Evolutionary conservation across 2,888 invertebrate species (phyloP), one percentile per base, ranked within the genome.

Genomic region (Pachymerium ferrugineum): DNA sequence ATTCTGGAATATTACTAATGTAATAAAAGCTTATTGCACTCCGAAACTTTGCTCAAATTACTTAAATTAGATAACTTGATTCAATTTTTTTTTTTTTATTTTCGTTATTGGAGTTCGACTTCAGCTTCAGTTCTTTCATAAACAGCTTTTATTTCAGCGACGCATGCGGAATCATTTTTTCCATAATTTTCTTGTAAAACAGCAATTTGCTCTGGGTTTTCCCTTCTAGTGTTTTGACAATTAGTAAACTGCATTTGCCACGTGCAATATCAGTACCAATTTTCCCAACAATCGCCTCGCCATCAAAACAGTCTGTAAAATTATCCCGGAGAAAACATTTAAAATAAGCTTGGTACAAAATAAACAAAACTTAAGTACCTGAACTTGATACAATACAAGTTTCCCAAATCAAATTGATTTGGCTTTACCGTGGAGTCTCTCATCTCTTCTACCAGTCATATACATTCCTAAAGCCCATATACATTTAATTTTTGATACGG

Each of bases 211-310:
- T 87, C 84, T 0, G 88, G 85, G 68, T 87, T 87, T 0, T 90
- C 91, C 73, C 86, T 82, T 94, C 91, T 76, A 96, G 84, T 10
- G 96, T 96, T 0, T 92, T 90, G 0, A 96, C 93, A 0, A 93
- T 89, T 33, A 97, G 84, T 98, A 98, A 99, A 0, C 94, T 89
- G 83, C 97, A 98, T 84, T 97, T 98, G 33, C 96, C 96, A 78
- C 97, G 95, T 83, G 91, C 88, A 78, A 99, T 97, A 81, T 98
- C 97, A 0, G 90, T 92, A 33, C 95, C 93, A 42, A 88, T 85
- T 85, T 97, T 99, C 6, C 97, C 98, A 0, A 90, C 95, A 1
- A 91, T 86, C 8, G 87, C 85, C 16, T 91, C 88, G 81, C 95
- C 89, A 0, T 96, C 97, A 82, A 91, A 98, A 81, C 93, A 94